These are phyloP conservation scores for Bellardia bayeri DNA, from an alignment of 2,888 invertebrate genomes.

Conservation along the genomic window DNA sequence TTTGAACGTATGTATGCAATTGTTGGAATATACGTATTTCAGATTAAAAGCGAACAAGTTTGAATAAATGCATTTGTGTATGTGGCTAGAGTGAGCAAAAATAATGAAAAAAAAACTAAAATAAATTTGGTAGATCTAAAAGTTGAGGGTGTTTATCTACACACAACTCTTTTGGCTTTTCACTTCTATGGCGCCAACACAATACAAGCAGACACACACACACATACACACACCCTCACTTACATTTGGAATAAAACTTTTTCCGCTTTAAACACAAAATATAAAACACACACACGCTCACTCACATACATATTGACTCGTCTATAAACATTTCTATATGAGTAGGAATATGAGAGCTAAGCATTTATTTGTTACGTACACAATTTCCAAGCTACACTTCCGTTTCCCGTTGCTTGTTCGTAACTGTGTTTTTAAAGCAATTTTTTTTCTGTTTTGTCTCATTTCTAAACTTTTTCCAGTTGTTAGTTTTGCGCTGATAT, in stretches of 20 bases:
- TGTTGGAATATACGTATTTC: conserved; percentile 15
- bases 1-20: conserved; percentile 6
- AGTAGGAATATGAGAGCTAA: conserved; percentile 42
- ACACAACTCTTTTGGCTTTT: conserved; percentile 43
- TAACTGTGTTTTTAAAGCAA: conserved; percentile 13
- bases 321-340: conserved; percentile 24
- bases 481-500: conserved; percentile 24
- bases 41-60: conserved; percentile 10
- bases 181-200: conserved; percentile 49
- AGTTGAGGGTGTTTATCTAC: conserved; percentile 47
- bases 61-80: conserved; percentile 2
- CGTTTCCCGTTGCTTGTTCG: conserved; percentile 62
- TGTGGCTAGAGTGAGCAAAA: not conserved
- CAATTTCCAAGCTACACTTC: conserved; percentile 69
- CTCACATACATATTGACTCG: not conserved
- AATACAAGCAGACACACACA: not conserved
- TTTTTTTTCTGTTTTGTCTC: conserved; percentile 13
- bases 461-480: conserved; percentile 35
- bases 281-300: not conserved
- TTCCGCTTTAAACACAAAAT: not conserved
- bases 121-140: conserved; percentile 10
- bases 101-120: not conserved
- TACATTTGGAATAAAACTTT: conserved; percentile 4
- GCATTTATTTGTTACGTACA: conserved; percentile 69
- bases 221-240: not conserved